A percentile compares a stretch with the other conserved stretches of the same genome.
Evolutionary conservation across 2,888 invertebrate species (phyloP).

Genomic region (Pyrocoelia pectoralis): DNA sequence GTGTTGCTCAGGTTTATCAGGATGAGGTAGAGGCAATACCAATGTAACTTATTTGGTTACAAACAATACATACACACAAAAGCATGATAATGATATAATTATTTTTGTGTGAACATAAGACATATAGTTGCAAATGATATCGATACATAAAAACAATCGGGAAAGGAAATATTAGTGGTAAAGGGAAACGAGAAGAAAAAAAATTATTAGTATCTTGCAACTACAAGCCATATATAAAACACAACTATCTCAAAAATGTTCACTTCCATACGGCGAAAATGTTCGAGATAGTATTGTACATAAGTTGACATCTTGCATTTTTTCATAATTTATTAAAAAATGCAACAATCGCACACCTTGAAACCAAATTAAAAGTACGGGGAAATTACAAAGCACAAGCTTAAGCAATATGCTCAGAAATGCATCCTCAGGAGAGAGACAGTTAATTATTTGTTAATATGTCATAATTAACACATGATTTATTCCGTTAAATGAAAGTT

Average conservation of each 20-base stretch:
- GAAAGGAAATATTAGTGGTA: conserved; percentile 31
- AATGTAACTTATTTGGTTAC: conserved; percentile 66
- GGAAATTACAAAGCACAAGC: conserved; percentile 38
- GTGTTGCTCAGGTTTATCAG: conserved; percentile 88
- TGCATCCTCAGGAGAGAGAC: conserved; percentile 56
- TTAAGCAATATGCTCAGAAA: conserved; percentile 29
- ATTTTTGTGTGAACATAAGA: conserved; percentile 20
- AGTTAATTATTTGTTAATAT: conserved; percentile 46
- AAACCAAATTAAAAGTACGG: conserved; percentile 19
- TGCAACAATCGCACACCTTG: conserved; percentile 17
- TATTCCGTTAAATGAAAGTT: conserved; percentile 28
- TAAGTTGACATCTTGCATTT: conserved; percentile 17
- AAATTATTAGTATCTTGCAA: conserved; percentile 39
- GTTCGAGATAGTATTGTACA: conserved; percentile 9
- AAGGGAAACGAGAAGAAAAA: conserved; percentile 35
- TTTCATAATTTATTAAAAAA: background rate
- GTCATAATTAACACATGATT: conserved; percentile 29
- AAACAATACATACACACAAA: conserved; percentile 18
- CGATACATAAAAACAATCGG: conserved; percentile 27
- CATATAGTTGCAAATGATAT: conserved; percentile 35
- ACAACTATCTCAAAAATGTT: conserved; percentile 14
- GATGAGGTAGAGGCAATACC: conserved; percentile 85
- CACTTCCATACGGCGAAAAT: conserved; percentile 4
- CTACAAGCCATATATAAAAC: conserved; percentile 32
- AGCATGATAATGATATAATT: conserved; percentile 22